A percentile compares a stretch with the other conserved stretches of the same genome.
Conservation (phyloP, 2,797 vertebrate species). For the Gallinago nigripennis region DNA sequence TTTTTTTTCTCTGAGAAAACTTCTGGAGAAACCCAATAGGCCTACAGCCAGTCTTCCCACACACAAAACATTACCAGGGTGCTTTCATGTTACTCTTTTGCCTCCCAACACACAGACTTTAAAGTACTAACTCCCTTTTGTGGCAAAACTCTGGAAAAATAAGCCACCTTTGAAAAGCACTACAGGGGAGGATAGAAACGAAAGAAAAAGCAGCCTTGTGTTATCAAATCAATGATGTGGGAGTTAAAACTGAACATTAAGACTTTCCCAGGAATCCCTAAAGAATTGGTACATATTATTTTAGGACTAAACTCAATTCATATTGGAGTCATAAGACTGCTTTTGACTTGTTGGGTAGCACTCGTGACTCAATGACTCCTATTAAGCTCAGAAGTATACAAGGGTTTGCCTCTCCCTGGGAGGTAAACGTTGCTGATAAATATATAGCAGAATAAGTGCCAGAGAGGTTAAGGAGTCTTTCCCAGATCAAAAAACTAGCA, state of each 20-base stretch:
- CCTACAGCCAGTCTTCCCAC: background rate
- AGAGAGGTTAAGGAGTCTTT: background rate
- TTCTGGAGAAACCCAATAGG: background rate
- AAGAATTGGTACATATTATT: constrained; percentile 26
- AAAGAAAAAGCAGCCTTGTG: background rate
- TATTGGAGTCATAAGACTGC: background rate
- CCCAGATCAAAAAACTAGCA: background rate
- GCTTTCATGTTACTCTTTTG: background rate
- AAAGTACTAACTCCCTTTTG: constrained; percentile 15
- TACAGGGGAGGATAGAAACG: constrained; percentile 5
- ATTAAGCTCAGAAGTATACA: background rate
- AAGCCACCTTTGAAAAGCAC: constrained; percentile 37
- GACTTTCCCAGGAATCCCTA: constrained; percentile 64
- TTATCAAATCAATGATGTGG: constrained; percentile 8
- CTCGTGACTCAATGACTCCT: background rate
- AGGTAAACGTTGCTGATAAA: background rate
- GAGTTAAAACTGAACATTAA: background rate
- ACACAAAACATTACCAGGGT: background rate
- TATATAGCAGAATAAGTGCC: background rate
- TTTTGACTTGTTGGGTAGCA: background rate
- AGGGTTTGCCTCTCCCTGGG: background rate
- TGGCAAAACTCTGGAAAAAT: constrained; percentile 20
- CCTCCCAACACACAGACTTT: background rate
- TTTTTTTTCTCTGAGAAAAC: background rate
- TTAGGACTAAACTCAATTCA: constrained; percentile 40